A percentile compares a stretch with the other conserved stretches of the same genome.
Conservation (phyloP, 1,140 invertebrate species). For the Notospermus geniculatus region DNA sequence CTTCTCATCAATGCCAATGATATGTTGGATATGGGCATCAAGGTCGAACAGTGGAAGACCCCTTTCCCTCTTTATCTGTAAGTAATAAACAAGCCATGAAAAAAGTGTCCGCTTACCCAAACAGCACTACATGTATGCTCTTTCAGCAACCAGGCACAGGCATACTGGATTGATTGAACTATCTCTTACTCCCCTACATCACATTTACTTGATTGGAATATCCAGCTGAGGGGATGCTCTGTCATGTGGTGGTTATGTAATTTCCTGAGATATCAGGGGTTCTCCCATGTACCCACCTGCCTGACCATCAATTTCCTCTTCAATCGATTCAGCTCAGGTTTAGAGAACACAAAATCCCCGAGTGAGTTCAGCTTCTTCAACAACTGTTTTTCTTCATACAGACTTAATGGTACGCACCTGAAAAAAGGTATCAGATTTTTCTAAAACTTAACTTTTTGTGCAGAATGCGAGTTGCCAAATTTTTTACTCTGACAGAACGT, state of each 20-base stretch:
- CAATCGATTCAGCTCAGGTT: slow-evolving; percentile 56
- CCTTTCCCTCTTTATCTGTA: slow-evolving; percentile 59
- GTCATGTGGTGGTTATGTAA: no score
- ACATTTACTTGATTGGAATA: no score
- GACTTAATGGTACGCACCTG: slow-evolving; percentile 57
- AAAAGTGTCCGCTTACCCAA: no score
- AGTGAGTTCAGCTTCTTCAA: slow-evolving; percentile 57
- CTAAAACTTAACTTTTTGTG: background rate
- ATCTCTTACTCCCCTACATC: no score
- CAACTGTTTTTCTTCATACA: slow-evolving; percentile 63
- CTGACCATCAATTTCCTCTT: slow-evolving; percentile 65
- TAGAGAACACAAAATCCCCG: slow-evolving; percentile 46
- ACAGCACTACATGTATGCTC: no score
- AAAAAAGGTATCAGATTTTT: background rate
- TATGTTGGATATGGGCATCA: slow-evolving; percentile 48
- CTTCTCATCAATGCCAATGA: no score
- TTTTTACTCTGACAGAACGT: no score
- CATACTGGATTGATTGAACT: no score
- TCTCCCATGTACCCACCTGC: slow-evolving; percentile 58
- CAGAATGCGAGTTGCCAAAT: background rate
- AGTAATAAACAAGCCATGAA: slow-evolving; percentile 3
- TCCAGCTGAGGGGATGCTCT: no score
- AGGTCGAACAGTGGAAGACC: slow-evolving; percentile 63
- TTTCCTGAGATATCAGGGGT: no score
- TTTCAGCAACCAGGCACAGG: no score